A percentile compares a stretch with the other conserved stretches of the same genome.
Evolutionary conservation across 2,888 invertebrate species (phyloP).

Genomic region (Anthoptus insignis): DNA sequence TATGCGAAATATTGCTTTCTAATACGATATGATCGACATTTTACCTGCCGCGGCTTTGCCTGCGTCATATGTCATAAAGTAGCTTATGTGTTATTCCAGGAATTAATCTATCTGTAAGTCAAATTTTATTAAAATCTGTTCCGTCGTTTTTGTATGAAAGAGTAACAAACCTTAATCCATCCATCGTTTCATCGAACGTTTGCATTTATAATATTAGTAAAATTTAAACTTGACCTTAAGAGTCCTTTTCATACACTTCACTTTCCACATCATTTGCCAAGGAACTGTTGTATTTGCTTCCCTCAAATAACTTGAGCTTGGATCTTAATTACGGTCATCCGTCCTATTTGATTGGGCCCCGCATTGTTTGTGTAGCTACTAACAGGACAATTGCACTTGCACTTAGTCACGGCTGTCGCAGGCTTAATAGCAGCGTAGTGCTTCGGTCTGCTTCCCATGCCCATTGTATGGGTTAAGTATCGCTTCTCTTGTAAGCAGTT

Average conservation of each 20-base stretch:
- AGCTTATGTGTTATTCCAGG: no score
- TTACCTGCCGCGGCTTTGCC: no score
- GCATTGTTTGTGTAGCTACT: constrained; percentile 73
- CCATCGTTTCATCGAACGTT: no score
- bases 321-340: constrained; percentile 81
- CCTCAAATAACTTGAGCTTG: constrained; percentile 68
- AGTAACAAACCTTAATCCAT: no score
- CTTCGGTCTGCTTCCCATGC: constrained; percentile 23
- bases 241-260: neutral
- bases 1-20: no score
- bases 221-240: no score
- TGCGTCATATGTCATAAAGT: no score
- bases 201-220: no score
- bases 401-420: constrained; percentile 56
- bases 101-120: no score
- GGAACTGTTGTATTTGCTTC: constrained; percentile 40
- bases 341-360: constrained; percentile 73
- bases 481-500: neutral
- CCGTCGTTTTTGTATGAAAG: no score
- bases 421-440: constrained; percentile 57
- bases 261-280: constrained; percentile 10
- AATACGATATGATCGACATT: no score
- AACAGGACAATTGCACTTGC: constrained; percentile 75
- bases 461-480: constrained; percentile 11
- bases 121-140: no score